Evolutionary conservation across 2,888 invertebrate species (phyloP).

Genomic region (Sarcophaga caerulescens): DNA sequence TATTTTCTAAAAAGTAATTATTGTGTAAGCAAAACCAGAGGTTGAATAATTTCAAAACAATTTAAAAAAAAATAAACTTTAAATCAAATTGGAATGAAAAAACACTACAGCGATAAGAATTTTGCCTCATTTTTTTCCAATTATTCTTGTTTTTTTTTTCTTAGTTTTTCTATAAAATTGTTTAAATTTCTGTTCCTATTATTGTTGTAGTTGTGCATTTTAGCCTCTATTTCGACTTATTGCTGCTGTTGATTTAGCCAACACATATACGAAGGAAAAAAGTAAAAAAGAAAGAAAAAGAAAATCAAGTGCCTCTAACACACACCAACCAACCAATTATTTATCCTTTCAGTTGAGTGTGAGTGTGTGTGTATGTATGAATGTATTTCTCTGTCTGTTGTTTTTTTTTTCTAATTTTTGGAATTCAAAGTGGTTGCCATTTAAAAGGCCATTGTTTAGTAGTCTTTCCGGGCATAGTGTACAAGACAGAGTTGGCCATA

Average conservation of each 20-base stretch:
- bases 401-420: slow-evolving; percentile 23
- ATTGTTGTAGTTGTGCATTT: background rate
- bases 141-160: background rate
- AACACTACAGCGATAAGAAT: background rate
- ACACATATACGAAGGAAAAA: background rate
- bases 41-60: background rate
- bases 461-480: slow-evolving; percentile 3
- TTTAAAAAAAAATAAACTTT: background rate
- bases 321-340: slow-evolving; percentile 44
- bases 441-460: slow-evolving; percentile 60
- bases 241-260: slow-evolving; percentile 32
- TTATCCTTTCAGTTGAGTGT: slow-evolving; percentile 12
- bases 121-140: background rate
- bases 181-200: slow-evolving; percentile 33
- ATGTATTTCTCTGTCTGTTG: background rate
- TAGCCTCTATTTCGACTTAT: background rate
- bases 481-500: slow-evolving; percentile 28
- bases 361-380: background rate
- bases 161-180: background rate
- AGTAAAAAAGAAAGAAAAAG: background rate
- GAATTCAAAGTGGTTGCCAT: slow-evolving; percentile 58
- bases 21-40: background rate
- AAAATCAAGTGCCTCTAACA: slow-evolving; percentile 47
- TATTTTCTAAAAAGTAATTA: background rate
- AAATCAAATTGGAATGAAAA: background rate